phyloP scores from a whole-genome alignment of 2,113 vertebrate genomes.

The Colistium nudipinnis region DNA sequence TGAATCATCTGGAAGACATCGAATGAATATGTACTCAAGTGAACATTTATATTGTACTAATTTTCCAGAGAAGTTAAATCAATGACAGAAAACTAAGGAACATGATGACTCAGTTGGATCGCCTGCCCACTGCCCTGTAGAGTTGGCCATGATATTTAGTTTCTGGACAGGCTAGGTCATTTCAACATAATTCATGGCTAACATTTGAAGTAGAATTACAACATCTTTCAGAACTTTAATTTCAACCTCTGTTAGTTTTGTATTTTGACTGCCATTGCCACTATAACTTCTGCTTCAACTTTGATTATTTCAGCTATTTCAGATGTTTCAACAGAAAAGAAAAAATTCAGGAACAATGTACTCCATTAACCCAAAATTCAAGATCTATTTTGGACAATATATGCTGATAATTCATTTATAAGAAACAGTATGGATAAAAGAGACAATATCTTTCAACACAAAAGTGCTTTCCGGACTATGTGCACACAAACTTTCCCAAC shows the following conservation, averaged over 20 bases:
- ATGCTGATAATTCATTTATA: too few species aligned
- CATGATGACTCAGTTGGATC: slow-evolving; percentile 10
- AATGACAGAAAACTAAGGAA: not conserved
- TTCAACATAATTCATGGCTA: not conserved
- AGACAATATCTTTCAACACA: not conserved
- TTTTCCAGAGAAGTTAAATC: slow-evolving; percentile 21
- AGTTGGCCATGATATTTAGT: not conserved
- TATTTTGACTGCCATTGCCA: not conserved
- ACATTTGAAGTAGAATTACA: too few species aligned
- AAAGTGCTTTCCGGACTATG: too few species aligned
- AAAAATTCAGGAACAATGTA: not conserved
- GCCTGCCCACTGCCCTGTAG: not conserved
- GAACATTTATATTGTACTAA: not conserved
- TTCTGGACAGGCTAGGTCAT: not conserved
- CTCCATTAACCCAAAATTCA: not conserved
- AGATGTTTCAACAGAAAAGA: not conserved
- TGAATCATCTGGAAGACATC: not conserved
- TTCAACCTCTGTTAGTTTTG: not conserved
- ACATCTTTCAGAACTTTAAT: too few species aligned
- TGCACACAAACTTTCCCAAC: too few species aligned
- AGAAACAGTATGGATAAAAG: too few species aligned
- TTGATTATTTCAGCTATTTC: not conserved
- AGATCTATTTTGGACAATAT: not conserved
- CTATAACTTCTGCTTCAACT: not conserved
- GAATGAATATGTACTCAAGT: not conserved